Evolutionary conservation across 2,888 invertebrate genomes (phyloP), one percentile per base, ranked within the genome.

Genomic region (Lobophora halterata): DNA sequence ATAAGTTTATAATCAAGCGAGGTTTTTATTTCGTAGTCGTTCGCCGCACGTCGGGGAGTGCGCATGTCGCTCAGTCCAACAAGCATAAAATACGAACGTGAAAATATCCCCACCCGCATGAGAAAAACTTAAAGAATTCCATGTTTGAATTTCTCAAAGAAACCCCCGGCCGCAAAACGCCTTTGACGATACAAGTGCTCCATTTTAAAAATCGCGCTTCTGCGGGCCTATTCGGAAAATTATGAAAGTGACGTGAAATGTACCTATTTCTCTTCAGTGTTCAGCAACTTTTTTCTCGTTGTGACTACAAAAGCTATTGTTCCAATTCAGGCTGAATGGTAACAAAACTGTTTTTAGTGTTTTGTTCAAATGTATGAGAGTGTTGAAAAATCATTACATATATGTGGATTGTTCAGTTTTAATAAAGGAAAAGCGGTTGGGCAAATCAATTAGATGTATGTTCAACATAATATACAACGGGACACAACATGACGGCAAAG

Each of bases 401-500:
- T 81, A 82, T 79, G 83, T 87, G 86, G 63, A 71, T 79, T 77
- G 80, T 81, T 78, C 73, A 69, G 79, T 80, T 80, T 79, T 73
- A 67, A 55, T 77, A 71, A 76, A 77, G 73, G 80, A 76, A 82
- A 77, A 74, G 65, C 75, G 61, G 79, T 75, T 65, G 85, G 67
- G 73, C 63, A 86, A 82, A 79, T 82, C 80, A 79, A 82, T 86
- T 87, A 87, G 87, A 87, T 87, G 87, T 74, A 71, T 86, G 85
- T 82, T 79, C 81, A 71, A 78, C 77, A 85, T 85, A 82, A 82
- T 81, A 79, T 85, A 86, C 82, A 87, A 87, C 86, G 83, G 81
- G 77, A 82, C 85, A 82, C 87, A 88, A 85, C 88, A 88, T 88
- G 88, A 88, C 88, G 88, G 88, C 87, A 88, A 88, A 87, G 85